Percentiles rank a stretch among this genome's conserved stretches.
Evolutionary conservation across 1,140 invertebrate species (phyloP).

Genomic region (Holcopasites calliopsidis): DNA sequence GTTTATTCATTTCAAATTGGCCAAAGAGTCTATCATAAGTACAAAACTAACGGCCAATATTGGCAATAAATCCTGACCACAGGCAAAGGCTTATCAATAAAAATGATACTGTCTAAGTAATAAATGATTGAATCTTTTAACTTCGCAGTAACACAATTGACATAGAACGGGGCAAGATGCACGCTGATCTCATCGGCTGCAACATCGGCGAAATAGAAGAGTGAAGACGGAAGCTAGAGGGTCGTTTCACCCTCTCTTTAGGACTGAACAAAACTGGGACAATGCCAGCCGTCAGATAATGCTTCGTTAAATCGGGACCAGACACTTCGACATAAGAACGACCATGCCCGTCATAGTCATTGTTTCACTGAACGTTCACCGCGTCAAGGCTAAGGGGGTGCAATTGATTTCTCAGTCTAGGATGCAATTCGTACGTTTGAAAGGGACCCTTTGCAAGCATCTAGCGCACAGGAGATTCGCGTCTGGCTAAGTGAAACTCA

Average conservation of each 20-base stretch:
- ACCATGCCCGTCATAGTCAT: conserved; percentile 10
- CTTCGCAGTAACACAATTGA: background rate
- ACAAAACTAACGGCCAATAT: no score
- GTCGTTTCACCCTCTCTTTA: background rate
- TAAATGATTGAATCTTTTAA: background rate
- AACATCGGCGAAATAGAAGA: background rate
- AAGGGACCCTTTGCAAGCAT: background rate
- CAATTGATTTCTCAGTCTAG: conserved; percentile 48
- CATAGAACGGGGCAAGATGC: background rate
- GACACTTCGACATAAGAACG: conserved; percentile 27
- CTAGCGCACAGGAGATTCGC: background rate
- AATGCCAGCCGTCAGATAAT: conserved; percentile 40
- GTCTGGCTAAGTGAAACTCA: background rate
- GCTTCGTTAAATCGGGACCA: conserved; percentile 28
- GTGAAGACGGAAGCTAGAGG: conserved; percentile 3
- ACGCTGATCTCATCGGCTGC: background rate
- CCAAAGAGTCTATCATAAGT: no score
- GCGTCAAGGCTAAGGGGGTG: conserved; percentile 24
- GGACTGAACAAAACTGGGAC: conserved; percentile 6
- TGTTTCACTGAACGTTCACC: conserved; percentile 6
- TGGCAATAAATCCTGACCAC: no score
- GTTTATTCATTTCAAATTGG: no score
- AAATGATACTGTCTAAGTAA: background rate
- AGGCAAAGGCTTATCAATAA: no score
- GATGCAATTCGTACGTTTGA: background rate